A percentile compares a stretch with the other conserved stretches of the same genome.
Evolutionary conservation across 1,140 invertebrate genomes (phyloP).

Genomic region (Nasonia vitripennis): DNA sequence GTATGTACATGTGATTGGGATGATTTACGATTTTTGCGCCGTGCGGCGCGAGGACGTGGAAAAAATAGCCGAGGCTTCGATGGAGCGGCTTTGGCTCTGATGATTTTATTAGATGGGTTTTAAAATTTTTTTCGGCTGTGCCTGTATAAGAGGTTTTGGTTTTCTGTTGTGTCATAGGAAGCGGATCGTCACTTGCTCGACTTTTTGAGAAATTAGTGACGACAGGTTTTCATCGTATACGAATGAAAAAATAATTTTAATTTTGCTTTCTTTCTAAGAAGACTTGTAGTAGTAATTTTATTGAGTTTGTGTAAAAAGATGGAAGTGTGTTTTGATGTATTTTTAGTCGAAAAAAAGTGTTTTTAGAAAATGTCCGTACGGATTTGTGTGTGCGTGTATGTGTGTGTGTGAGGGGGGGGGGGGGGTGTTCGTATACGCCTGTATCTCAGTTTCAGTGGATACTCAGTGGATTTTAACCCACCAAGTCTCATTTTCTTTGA

Average conservation of each 20-base stretch:
- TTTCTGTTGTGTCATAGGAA: background rate
- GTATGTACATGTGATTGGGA: background rate
- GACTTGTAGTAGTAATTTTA: no score
- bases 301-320: no score
- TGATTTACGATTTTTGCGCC: slow-evolving; percentile 13
- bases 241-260: background rate
- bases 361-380: no score
- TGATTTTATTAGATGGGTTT: slow-evolving; percentile 4
- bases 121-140: background rate
- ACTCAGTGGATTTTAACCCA: no score
- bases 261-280: background rate
- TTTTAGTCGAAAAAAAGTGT: no score
- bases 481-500: no score
- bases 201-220: background rate
- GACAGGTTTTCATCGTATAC: background rate
- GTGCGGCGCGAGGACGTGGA: background rate
- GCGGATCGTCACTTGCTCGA: background rate
- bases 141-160: background rate
- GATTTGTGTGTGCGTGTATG: no score
- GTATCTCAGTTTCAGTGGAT: no score
- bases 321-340: no score
- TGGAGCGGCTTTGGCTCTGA: background rate
- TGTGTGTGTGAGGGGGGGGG: no score
- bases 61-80: background rate
- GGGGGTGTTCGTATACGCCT: no score